Percentiles rank a stretch among this genome's conserved stretches.
These are phyloP conservation scores for Pelecanoides urinatrix DNA, from an alignment of 2,113 vertebrate species.

Conservation along the genomic window DNA sequence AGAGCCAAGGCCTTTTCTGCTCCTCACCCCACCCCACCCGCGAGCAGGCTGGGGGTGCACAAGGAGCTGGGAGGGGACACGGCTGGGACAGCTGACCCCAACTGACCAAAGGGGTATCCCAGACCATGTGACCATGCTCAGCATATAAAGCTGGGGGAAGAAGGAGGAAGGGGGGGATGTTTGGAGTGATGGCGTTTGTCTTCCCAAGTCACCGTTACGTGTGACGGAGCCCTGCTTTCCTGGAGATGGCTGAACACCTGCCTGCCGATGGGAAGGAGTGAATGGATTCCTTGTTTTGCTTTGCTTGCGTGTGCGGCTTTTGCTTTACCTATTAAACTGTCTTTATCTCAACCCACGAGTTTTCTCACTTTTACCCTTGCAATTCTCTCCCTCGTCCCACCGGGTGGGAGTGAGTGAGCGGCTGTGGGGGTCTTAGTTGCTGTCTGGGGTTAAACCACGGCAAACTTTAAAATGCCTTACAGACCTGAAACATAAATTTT, in stretches of 20 bases:
- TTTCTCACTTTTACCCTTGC: background rate
- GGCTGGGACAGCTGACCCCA: background rate
- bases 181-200: background rate
- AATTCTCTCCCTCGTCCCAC: background rate
- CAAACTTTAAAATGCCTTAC: slow-evolving; percentile 66
- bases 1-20: background rate
- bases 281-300: background rate
- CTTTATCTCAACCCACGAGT: background rate
- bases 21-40: background rate
- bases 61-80: background rate
- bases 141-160: background rate
- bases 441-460: background rate
- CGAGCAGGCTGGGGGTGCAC: background rate
- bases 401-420: background rate
- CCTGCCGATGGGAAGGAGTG: background rate
- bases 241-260: background rate
- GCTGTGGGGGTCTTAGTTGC: background rate
- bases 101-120: background rate
- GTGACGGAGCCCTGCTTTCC: background rate
- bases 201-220: background rate
- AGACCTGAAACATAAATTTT: slow-evolving; percentile 63
- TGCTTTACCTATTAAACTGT: background rate
- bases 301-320: background rate
- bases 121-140: background rate
- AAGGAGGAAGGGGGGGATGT: background rate